These are phyloP conservation scores for Archocentrus centrarchus DNA, from an alignment of 2,113 vertebrate species.

Conservation along the genomic window DNA sequence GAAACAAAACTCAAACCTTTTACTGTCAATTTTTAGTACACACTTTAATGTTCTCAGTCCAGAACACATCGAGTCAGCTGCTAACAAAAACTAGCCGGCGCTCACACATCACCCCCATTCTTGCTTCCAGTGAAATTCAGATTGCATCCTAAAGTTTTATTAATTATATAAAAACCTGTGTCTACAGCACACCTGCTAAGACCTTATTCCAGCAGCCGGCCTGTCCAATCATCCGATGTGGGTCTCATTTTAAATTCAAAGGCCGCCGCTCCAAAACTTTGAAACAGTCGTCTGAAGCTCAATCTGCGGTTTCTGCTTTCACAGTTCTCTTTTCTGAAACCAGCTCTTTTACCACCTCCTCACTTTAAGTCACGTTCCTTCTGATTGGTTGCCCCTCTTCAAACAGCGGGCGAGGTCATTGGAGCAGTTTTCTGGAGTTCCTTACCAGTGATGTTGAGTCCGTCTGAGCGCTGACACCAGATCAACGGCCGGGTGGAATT, in stretches of 20 bases:
- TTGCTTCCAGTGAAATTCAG: no score
- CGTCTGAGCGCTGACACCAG: conserved; percentile 98
- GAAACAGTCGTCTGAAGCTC: neutral
- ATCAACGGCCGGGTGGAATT: conserved; percentile 83
- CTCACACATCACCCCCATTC: no score
- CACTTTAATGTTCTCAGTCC: no score
- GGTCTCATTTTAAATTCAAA: neutral
- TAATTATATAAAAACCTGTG: no score
- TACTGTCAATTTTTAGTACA: no score
- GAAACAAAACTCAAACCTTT: neutral
- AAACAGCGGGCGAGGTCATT: neutral
- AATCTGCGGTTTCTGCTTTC: neutral
- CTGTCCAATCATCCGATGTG: no score
- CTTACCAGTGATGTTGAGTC: conserved; percentile 94
- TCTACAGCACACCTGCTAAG: no score
- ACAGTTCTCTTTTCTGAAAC: neutral
- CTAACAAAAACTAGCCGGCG: no score
- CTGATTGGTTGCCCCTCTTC: neutral
- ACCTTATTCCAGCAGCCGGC: no score
- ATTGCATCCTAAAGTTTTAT: no score
- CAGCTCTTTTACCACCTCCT: neutral
- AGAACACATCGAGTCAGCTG: no score
- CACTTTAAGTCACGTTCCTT: neutral
- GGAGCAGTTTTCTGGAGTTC: neutral
- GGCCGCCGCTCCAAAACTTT: neutral